These are phyloP conservation scores for Caenorhabditis angaria DNA, from an alignment of 2,888 invertebrate species.

Conservation along the genomic window DNA sequence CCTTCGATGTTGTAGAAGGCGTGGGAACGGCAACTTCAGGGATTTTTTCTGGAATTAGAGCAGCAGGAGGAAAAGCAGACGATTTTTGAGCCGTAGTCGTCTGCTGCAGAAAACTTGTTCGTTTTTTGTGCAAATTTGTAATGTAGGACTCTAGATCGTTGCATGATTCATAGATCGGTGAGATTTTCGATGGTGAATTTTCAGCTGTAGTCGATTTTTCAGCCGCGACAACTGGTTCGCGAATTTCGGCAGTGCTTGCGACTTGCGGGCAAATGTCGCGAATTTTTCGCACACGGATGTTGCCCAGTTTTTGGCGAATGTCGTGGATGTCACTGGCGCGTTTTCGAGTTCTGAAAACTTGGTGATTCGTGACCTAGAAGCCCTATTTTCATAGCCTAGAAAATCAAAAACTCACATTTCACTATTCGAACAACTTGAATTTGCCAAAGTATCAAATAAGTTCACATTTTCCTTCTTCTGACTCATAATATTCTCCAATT, in stretches of 20 bases:
- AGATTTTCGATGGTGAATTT: no score
- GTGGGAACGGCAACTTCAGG: conserved; percentile 1
- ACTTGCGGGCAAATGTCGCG: conserved; percentile 11
- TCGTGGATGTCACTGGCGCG: conserved; percentile 22
- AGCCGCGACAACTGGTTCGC: conserved; percentile 2
- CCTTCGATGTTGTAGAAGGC: not conserved
- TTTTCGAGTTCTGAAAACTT: conserved; percentile 36
- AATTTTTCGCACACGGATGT: conserved; percentile 36
- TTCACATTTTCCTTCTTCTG: conserved; percentile 16
- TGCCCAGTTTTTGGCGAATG: conserved; percentile 36
- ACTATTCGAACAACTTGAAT: not conserved
- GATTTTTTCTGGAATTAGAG: no score
- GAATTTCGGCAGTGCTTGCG: conserved; percentile 12
- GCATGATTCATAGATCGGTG: conserved; percentile 31
- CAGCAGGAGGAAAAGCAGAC: no score
- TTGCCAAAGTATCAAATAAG: conserved; percentile 24
- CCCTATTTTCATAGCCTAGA: not conserved
- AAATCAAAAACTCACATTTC: not conserved
- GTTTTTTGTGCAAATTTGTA: conserved; percentile 32
- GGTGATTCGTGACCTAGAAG: not conserved
- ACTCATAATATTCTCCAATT: not conserved
- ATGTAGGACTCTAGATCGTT: conserved; percentile 44
- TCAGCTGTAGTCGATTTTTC: no score
- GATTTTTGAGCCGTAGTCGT: no score
- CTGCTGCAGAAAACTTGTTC: not conserved